A percentile compares a stretch with the other conserved stretches of the same genome.
Conservation (phyloP, 2,797 vertebrate genomes). For the Pipistrellus pygmaeus region DNA sequence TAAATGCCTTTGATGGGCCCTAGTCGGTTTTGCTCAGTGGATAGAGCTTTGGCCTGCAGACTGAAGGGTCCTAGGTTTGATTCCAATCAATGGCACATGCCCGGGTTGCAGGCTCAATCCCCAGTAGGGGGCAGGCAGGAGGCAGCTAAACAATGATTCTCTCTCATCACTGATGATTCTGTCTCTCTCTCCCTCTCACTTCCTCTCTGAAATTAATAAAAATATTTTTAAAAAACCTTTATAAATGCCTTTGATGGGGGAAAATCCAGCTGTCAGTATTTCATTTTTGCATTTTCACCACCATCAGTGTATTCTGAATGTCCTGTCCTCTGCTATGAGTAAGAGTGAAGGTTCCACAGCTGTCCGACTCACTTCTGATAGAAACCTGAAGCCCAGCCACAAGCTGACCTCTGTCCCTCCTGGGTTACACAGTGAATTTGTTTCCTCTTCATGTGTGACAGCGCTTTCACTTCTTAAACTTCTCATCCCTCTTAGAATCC, state of each 20-base stretch:
- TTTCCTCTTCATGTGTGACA: background rate
- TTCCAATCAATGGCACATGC: no score
- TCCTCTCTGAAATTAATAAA: no score
- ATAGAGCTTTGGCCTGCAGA: no score
- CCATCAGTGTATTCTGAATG: background rate
- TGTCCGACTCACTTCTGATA: background rate
- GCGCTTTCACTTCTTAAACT: background rate
- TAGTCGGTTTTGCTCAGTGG: no score
- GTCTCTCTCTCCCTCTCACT: no score
- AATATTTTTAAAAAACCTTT: no score
- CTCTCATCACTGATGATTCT: no score
- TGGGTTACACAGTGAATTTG: background rate
- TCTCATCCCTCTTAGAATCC: background rate
- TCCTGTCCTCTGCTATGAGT: background rate
- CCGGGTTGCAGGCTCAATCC: no score
- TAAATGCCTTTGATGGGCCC: background rate
- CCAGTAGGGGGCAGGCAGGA: no score
- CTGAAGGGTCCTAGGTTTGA: no score
- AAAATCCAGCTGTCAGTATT: background rate
- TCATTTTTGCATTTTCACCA: background rate
- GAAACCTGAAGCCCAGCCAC: background rate
- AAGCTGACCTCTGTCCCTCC: background rate
- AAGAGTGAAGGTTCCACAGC: background rate
- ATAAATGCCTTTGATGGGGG: background rate
- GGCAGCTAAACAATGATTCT: no score